Conservation (phyloP, 2,888 invertebrate genomes). For the Calephelis perditalis region DNA sequence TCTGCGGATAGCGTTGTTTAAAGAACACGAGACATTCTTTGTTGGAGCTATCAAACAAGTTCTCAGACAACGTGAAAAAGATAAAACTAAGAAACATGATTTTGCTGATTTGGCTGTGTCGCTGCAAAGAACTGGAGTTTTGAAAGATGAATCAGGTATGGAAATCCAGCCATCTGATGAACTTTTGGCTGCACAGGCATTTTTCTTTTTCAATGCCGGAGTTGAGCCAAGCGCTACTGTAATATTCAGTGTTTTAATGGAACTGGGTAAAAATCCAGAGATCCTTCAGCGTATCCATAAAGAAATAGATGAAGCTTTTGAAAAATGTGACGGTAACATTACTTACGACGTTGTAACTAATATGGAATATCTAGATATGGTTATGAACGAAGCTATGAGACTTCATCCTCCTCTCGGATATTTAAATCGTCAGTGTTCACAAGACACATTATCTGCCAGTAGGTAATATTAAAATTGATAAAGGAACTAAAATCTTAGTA, state of each 20-base stretch:
- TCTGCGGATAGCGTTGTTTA: constrained; percentile 29
- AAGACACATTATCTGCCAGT: constrained; percentile 44
- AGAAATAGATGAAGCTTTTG: constrained; percentile 45
- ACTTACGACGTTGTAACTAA: constrained; percentile 40
- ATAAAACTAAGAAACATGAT: constrained; percentile 13
- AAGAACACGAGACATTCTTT: constrained; percentile 32
- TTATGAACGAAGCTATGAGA: constrained; percentile 43
- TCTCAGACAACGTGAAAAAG: constrained; percentile 25
- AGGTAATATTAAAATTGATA: constrained; percentile 45
- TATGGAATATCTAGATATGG: constrained; percentile 49
- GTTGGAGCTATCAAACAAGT: constrained; percentile 31
- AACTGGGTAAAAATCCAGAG: constrained; percentile 47
- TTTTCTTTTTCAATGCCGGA: constrained; percentile 56
- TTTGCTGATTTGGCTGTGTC: constrained; percentile 8
- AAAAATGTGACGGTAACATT: constrained; percentile 36
- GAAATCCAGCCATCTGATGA: constrained; percentile 48
- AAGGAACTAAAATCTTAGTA: constrained; percentile 42
- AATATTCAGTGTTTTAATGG: constrained; percentile 42
- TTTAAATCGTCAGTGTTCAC: constrained; percentile 38
- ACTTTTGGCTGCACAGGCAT: constrained; percentile 47
- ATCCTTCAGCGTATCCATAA: constrained; percentile 41
- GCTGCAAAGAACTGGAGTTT: constrained; percentile 30
- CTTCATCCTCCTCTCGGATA: constrained; percentile 46
- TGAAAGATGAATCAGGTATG: constrained; percentile 42
- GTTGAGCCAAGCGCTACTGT: constrained; percentile 51